phyloP scores from a whole-genome alignment of 1,140 invertebrate species.

The Lamellibrachia luymesi region DNA sequence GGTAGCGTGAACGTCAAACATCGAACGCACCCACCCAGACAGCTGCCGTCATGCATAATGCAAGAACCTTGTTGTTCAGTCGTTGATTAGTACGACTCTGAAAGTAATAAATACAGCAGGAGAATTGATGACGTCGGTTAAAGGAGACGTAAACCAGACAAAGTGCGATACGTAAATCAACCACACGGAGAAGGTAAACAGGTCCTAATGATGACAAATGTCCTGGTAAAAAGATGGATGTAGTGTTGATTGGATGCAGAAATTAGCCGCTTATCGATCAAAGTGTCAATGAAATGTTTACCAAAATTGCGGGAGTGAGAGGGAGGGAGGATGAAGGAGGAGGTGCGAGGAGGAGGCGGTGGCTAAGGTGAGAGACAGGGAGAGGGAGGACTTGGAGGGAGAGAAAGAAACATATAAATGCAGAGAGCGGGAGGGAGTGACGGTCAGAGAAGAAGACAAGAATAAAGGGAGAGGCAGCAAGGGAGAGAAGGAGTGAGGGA shows the following conservation, averaged over 20 bases:
- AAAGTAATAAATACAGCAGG: not conserved
- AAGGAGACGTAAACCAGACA: not conserved
- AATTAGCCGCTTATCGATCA: not conserved
- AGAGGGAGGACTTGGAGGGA: no score
- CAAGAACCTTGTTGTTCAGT: not conserved
- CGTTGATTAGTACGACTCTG: not conserved
- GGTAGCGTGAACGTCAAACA: not conserved
- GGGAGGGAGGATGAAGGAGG: no score
- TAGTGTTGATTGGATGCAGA: not conserved
- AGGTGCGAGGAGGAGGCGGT: no score
- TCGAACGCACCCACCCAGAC: not conserved
- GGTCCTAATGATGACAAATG: not conserved
- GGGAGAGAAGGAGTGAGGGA: no score
- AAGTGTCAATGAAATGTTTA: not conserved
- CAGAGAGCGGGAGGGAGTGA: no score
- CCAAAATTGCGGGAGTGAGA: not conserved
- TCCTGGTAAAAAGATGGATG: not conserved
- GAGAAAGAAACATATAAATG: no score
- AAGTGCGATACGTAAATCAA: not conserved
- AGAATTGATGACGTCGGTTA: not conserved
- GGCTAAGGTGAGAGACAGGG: no score
- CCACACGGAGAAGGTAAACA: not conserved
- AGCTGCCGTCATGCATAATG: not conserved
- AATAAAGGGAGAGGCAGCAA: no score
- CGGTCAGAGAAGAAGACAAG: no score